Base-by-base conservation (phyloP, 2,797 vertebrate species). In the Sebastes itinus region DNA sequence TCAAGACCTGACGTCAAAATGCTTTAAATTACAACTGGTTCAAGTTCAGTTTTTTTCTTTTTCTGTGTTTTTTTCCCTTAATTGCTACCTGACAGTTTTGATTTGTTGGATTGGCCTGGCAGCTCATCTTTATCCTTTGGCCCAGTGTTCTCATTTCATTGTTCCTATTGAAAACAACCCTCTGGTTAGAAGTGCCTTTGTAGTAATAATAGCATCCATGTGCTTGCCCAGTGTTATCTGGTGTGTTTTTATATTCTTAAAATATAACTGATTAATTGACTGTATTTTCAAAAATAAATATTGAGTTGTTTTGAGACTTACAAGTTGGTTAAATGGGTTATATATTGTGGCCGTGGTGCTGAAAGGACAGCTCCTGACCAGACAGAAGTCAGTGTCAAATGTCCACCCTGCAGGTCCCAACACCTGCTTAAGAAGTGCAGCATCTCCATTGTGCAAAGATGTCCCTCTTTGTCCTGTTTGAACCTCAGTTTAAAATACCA, bases 351-450 rank as follows among this genome's bases (percentile, higher is more conserved):
- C 16, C 12, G 33, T 69, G 73, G 88, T 93, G 78, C 88, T 94
- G 88, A 91, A 88, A 61, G 77, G 71, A 92, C 86, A 94, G 90
- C 81, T 86, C 87, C 76, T 27, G 27, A 61, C 4, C 5, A 63
- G 33, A 67, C n/a, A 54, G 1, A 75, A 28, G 60, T 68, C 46
- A 16, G 35, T 61, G 56, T 66, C 56, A 71, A 38, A 67, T 22
- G 13, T 58, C 8, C 14, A 18, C 8, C 2, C 7, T 16, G 9
- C 28, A 64, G 32, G 1, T 20, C 7, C 20, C 5, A 38, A 49
- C 30, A 77, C 65, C 62, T 65, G 68, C 66, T 75, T 33, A 3
- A 35, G 14, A 80, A 30, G 42, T 14, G 6, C 3, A 18, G 42
- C 42, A 1, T 75, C 38, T 35, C 46, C n/a, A n/a, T n/a, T n/a